Percentiles rank a stretch among this genome's conserved stretches.
phyloP scores from a whole-genome alignment of 2,113 vertebrate species.

The Scortum barcoo region DNA sequence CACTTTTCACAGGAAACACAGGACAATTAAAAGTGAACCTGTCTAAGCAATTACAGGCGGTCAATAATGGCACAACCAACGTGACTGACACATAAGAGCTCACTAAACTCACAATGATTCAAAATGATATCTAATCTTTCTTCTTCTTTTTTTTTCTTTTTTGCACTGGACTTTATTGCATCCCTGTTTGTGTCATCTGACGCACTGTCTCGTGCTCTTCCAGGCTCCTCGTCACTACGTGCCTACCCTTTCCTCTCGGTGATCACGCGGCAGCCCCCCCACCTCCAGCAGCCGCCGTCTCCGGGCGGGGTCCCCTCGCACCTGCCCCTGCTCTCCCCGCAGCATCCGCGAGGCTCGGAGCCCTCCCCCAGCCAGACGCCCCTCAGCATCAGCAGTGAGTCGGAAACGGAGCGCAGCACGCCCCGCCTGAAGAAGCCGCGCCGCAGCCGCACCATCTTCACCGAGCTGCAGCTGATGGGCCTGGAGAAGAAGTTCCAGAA shows the following conservation, averaged over 20 bases:
- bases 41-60: conserved; percentile 55
- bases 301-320: conserved; percentile 77
- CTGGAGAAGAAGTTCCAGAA: conserved; percentile 99
- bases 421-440: conserved; percentile 93
- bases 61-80: conserved; percentile 56
- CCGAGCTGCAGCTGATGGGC: conserved; percentile 97
- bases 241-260: conserved; percentile 94
- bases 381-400: conserved; percentile 93
- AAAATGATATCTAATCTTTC: conserved; percentile 13
- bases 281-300: conserved; percentile 82
- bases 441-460: conserved; percentile 97
- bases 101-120: conserved; percentile 34
- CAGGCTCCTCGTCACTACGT: conserved; percentile 91
- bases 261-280: conserved; percentile 92
- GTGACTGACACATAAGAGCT: conserved; percentile 42
- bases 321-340: conserved; percentile 75
- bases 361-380: conserved; percentile 82
- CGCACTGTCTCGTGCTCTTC: conserved; percentile 28
- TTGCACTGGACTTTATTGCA: conserved; percentile 12
- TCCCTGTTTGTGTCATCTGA: conserved; percentile 28
- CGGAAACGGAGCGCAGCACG: conserved; percentile 89
- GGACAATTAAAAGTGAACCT: conserved; percentile 66
- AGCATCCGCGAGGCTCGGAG: conserved; percentile 72
- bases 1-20: conserved; percentile 71
- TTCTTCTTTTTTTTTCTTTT: background rate